A percentile compares a stretch with the other conserved stretches of the same genome.
phyloP scores from a whole-genome alignment of 64 coral and sea anemone species.

The Anthopleura sola region DNA sequence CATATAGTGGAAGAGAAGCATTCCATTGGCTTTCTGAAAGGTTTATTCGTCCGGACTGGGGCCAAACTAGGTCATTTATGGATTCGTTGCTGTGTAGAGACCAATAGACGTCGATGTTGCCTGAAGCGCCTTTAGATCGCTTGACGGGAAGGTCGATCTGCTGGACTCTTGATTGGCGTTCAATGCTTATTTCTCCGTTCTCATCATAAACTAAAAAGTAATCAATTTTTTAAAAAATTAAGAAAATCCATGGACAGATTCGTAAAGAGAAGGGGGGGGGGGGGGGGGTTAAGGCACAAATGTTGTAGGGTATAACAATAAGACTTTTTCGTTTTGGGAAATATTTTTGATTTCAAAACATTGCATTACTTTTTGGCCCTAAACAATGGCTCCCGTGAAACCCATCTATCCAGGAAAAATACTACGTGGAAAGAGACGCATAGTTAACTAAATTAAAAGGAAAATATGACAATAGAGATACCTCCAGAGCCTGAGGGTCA shows the following conservation, averaged over 20 bases:
- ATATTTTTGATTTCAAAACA: too few relatives aligned
- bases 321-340: too few relatives aligned
- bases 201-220: slow-evolving; percentile 53
- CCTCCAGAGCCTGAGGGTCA: too few relatives aligned
- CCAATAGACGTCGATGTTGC: slow-evolving; percentile 67
- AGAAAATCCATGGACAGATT: neutral
- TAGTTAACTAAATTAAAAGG: too few relatives aligned
- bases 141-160: slow-evolving; percentile 68
- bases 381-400: too few relatives aligned
- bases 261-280: slow-evolving; percentile 39
- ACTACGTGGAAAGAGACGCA: too few relatives aligned
- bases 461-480: too few relatives aligned
- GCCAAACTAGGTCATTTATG: slow-evolving; percentile 50
- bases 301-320: too few relatives aligned
- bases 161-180: slow-evolving; percentile 40
- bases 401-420: too few relatives aligned
- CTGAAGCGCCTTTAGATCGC: slow-evolving; percentile 65
- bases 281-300: too few relatives aligned
- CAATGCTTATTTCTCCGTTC: slow-evolving; percentile 41
- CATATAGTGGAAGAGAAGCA: slow-evolving; percentile 39
- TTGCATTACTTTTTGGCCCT: too few relatives aligned
- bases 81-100: slow-evolving; percentile 50
- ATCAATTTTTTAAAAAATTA: neutral
- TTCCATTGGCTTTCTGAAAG: slow-evolving; percentile 74
- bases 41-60: slow-evolving; percentile 46